Percentiles rank a stretch among this genome's conserved stretches.
Conservation (phyloP, 2,888 invertebrate species). For the Dicyrtomina minuta region DNA sequence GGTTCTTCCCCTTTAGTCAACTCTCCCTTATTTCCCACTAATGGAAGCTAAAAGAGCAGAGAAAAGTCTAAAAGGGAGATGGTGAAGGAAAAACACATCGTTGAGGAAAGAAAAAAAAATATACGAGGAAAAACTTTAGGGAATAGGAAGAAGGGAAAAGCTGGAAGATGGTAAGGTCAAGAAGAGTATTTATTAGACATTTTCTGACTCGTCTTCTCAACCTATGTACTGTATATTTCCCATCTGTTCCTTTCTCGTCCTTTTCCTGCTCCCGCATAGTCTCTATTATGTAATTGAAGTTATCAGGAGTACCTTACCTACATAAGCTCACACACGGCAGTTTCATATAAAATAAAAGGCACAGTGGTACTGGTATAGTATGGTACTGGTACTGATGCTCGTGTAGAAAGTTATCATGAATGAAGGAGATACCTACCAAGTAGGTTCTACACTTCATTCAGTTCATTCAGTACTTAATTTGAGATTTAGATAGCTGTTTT, state of each 20-base stretch:
- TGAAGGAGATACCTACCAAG: too few relatives aligned
- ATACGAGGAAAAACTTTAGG: not conserved
- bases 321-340: too few relatives aligned
- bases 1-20: not conserved
- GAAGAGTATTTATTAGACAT: not conserved
- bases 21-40: not conserved
- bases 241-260: not conserved
- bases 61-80: not conserved
- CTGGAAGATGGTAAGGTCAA: not conserved
- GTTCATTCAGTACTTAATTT: too few relatives aligned
- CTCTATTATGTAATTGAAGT: too few relatives aligned
- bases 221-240: not conserved
- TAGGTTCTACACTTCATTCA: too few relatives aligned
- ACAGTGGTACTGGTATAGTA: too few relatives aligned
- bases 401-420: too few relatives aligned
- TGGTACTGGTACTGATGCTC: too few relatives aligned
- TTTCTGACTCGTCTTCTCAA: not conserved
- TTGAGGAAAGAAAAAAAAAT: not conserved
- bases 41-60: not conserved
- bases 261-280: not conserved
- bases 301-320: too few relatives aligned
- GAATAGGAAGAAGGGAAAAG: slow-evolving; percentile 5
- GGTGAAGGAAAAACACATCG: not conserved
- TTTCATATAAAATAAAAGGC: too few relatives aligned
- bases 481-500: too few relatives aligned